phyloP scores from a whole-genome alignment of 2,113 vertebrate species.

The Phainopepla nitens region DNA sequence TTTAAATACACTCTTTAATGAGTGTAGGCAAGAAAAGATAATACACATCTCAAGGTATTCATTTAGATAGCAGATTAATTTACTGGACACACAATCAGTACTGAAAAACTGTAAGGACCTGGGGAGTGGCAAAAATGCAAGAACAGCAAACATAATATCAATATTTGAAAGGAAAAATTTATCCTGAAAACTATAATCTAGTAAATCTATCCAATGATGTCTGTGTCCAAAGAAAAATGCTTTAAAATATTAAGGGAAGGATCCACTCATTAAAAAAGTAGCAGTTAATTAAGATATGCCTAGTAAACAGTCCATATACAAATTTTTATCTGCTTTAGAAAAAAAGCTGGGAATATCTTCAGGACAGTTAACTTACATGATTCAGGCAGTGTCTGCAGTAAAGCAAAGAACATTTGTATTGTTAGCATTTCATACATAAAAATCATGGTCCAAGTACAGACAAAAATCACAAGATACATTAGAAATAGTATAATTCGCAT shows the following conservation, averaged over 20 bases:
- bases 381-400: not conserved
- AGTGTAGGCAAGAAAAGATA: not conserved
- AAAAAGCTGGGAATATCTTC: not conserved
- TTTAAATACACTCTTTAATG: not conserved
- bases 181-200: not conserved
- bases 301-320: not conserved
- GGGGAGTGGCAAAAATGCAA: not conserved
- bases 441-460: not conserved
- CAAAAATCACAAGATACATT: not conserved
- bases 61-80: not conserved
- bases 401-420: not conserved
- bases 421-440: not conserved
- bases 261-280: not conserved
- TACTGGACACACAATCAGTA: not conserved
- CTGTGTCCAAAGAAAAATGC: not conserved
- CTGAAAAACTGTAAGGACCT: not conserved
- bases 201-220: not conserved
- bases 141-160: not conserved
- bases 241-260: not conserved
- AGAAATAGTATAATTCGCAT: not conserved
- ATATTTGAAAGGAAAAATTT: not conserved
- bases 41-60: not conserved
- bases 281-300: not conserved
- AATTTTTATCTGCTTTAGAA: not conserved
- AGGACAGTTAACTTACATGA: not conserved